Conservation (phyloP, 1,140 invertebrate genomes). For the Drosophila carrolli region DNA sequence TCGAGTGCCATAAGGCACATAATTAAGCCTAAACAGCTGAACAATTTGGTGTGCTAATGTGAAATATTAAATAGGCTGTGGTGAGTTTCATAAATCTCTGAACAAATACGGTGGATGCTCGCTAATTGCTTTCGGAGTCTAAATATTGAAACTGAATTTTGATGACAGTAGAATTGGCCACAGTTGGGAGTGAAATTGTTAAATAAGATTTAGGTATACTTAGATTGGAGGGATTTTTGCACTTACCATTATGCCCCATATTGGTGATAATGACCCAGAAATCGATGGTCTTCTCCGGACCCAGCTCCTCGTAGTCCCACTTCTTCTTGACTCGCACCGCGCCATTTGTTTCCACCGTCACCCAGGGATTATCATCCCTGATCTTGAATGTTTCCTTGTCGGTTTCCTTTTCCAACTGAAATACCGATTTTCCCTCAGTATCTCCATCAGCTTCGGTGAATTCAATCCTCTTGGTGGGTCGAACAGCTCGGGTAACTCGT, state of each 20-base stretch:
- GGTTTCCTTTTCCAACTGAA: slow-evolving; percentile 95
- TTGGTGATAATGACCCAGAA: slow-evolving; percentile 98
- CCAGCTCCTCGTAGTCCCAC: slow-evolving; percentile 98
- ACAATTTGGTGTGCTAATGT: slow-evolving; percentile 40
- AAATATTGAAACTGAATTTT: not conserved
- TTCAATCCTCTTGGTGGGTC: slow-evolving; percentile 96
- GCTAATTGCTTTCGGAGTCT: slow-evolving; percentile 25
- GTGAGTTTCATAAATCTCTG: slow-evolving; percentile 27
- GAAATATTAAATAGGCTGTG: slow-evolving; percentile 28
- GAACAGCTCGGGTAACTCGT: slow-evolving; percentile 93
- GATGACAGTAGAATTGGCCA: not conserved
- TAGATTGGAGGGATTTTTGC: too few relatives aligned
- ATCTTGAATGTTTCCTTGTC: slow-evolving; percentile 97
- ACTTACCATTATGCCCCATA: slow-evolving; percentile 92
- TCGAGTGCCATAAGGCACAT: slow-evolving; percentile 13
- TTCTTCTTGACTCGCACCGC: slow-evolving; percentile 97
- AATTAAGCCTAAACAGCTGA: slow-evolving; percentile 40
- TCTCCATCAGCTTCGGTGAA: slow-evolving; percentile 96
- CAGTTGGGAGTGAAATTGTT: not conserved
- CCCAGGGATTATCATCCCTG: slow-evolving; percentile 96
- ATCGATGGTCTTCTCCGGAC: slow-evolving; percentile 97
- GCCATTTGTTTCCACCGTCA: slow-evolving; percentile 95
- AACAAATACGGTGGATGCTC: slow-evolving; percentile 14
- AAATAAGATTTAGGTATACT: not conserved
- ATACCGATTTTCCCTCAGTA: slow-evolving; percentile 93